Evolutionary conservation across 2,113 vertebrate species (phyloP).

Genomic region (Speoplatyrhinus poulsoni): DNA sequence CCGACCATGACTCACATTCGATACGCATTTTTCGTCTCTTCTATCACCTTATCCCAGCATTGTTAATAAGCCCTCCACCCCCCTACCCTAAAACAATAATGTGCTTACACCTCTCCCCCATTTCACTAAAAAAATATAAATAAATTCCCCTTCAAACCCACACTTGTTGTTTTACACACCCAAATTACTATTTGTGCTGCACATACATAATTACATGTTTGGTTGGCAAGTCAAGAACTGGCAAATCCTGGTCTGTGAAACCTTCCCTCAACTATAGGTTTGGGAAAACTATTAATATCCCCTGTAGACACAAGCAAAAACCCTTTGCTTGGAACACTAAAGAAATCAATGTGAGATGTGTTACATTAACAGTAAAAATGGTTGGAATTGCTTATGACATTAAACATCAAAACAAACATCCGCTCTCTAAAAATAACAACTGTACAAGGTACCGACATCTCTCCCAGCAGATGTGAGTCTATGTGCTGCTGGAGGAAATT

Average conservation of each 20-base stretch:
- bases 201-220: constrained; percentile 77
- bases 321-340: constrained; percentile 49
- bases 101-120: constrained; percentile 30
- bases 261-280: constrained; percentile 78
- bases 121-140: constrained; percentile 33
- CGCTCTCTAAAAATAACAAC: constrained; percentile 35
- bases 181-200: constrained; percentile 81
- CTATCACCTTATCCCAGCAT: constrained; percentile 42
- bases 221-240: constrained; percentile 77
- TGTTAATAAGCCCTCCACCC: constrained; percentile 50
- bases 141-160: constrained; percentile 61
- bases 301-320: constrained; percentile 67
- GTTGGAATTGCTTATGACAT: constrained; percentile 21
- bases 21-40: constrained; percentile 28
- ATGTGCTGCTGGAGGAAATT: constrained; percentile 35
- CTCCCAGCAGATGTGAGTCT: background rate
- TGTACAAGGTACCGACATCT: too few relatives aligned
- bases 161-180: constrained; percentile 76
- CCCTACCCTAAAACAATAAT: background rate
- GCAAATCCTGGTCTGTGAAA: constrained; percentile 68
- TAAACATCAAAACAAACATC: constrained; percentile 12
- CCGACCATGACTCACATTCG: constrained; percentile 25
- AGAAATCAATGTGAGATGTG: constrained; percentile 33
- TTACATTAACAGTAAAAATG: constrained; percentile 33
- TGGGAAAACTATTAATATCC: constrained; percentile 78